Percentiles rank a stretch among this genome's conserved stretches.
These are phyloP conservation scores for Synanthedon vespiformis DNA, from an alignment of 2,888 invertebrate species.

Conservation along the genomic window DNA sequence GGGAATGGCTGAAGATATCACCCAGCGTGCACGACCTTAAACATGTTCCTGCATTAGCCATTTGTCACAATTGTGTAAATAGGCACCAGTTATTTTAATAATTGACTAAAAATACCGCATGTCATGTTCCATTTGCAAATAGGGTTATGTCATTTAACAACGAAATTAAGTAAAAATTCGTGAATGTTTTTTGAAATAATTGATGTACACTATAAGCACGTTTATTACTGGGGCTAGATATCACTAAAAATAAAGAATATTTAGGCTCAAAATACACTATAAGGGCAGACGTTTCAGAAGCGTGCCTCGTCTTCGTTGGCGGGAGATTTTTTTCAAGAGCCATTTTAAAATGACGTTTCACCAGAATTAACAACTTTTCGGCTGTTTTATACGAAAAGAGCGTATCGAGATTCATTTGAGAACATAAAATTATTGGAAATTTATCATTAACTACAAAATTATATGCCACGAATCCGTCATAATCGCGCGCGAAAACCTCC, in stretches of 20 bases:
- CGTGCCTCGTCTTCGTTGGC: slow-evolving; percentile 69
- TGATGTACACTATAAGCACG: slow-evolving; percentile 17
- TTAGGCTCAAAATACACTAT: slow-evolving; percentile 21
- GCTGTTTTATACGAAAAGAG: slow-evolving; percentile 27
- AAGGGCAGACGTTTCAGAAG: slow-evolving; percentile 33
- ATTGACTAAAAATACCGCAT: slow-evolving; percentile 60
- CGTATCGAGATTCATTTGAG: slow-evolving; percentile 25
- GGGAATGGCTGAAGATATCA: slow-evolving; percentile 29
- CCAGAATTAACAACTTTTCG: slow-evolving; percentile 17
- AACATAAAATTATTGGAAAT: slow-evolving; percentile 27
- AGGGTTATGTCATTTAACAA: slow-evolving; percentile 70
- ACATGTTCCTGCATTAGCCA: slow-evolving; percentile 26
- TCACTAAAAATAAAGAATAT: slow-evolving; percentile 16
- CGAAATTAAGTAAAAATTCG: slow-evolving; percentile 42
- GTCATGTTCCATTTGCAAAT: slow-evolving; percentile 62
- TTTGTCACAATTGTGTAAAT: slow-evolving; percentile 14
- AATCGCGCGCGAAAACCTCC: slow-evolving; percentile 69
- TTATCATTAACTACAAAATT: slow-evolving; percentile 55
- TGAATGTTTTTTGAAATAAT: slow-evolving; percentile 23
- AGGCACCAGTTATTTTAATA: slow-evolving; percentile 24
- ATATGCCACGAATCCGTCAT: slow-evolving; percentile 69
- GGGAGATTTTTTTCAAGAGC: slow-evolving; percentile 49
- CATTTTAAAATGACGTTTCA: slow-evolving; percentile 26
- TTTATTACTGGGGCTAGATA: slow-evolving; percentile 14
- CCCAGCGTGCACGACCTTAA: slow-evolving; percentile 36